These are phyloP conservation scores for Epizoanthus fatuus DNA, from an alignment of 92 coral and sea anemone genomes.

Conservation along the genomic window DNA sequence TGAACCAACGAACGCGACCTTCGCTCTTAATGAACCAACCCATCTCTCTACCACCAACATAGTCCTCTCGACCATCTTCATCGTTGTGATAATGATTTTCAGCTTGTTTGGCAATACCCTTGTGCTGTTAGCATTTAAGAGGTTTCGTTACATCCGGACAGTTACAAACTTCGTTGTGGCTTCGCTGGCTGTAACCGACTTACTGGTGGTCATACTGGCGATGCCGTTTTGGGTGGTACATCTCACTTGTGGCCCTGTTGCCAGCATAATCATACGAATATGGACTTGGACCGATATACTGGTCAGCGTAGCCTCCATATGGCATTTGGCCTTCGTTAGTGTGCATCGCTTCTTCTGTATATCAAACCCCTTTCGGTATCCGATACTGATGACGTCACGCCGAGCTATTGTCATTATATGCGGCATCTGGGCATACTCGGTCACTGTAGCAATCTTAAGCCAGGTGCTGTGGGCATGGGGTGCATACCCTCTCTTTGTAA, in stretches of 20 bases:
- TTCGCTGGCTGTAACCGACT: constrained; percentile 87
- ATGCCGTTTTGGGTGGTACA: constrained; percentile 90
- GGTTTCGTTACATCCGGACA: constrained; percentile 82
- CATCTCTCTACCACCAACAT: constrained; percentile 48
- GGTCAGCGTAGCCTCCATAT: constrained; percentile 91
- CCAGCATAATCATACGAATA: constrained; percentile 64
- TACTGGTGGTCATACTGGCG: constrained; percentile 80
- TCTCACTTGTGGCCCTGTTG: constrained; percentile 68
- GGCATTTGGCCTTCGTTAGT: constrained; percentile 87
- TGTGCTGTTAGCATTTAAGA: constrained; percentile 79
- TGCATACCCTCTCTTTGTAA: constrained; percentile 68
- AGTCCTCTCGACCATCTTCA: constrained; percentile 67
- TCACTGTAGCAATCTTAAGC: constrained; percentile 71
- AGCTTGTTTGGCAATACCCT: constrained; percentile 81
- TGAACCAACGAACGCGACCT: not conserved
- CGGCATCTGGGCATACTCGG: constrained; percentile 79
- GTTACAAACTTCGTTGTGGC: constrained; percentile 88
- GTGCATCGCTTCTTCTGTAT: constrained; percentile 93
- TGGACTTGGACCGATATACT: constrained; percentile 91
- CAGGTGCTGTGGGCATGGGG: constrained; percentile 61
- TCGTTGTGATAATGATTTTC: constrained; percentile 75
- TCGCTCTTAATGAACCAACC: not conserved
- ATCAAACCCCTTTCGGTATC: constrained; percentile 87
- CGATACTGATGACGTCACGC: constrained; percentile 74
- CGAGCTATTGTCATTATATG: constrained; percentile 79